phyloP scores from a whole-genome alignment of 2,797 vertebrate species.

The Ctenosaura bakeri region DNA sequence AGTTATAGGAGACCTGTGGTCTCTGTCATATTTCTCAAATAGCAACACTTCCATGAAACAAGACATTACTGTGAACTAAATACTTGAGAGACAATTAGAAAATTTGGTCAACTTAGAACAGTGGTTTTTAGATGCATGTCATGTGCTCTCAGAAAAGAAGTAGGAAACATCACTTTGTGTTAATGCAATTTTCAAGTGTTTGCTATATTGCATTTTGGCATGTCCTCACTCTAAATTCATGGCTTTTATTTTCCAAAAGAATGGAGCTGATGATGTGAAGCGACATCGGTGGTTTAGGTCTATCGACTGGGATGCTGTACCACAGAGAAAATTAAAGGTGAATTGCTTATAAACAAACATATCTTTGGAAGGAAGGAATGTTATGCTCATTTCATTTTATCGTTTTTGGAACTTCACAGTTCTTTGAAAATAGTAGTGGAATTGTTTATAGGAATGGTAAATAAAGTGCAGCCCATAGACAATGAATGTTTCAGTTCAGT shows the following conservation, averaged over 20 bases:
- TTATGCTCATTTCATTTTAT: neutral
- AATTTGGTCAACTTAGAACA: neutral
- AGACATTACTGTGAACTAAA: neutral
- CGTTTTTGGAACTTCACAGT: neutral
- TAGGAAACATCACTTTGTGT: neutral
- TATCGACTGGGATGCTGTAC: constrained; percentile 92
- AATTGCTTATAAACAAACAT: constrained; percentile 39
- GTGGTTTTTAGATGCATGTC: neutral
- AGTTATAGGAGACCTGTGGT: neutral
- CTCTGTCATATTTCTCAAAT: neutral
- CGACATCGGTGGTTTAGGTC: constrained; percentile 93
- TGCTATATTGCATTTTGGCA: neutral
- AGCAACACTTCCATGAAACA: neutral
- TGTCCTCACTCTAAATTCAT: neutral
- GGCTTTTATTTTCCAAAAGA: constrained; percentile 77
- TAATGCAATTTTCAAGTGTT: neutral
- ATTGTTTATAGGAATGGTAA: neutral
- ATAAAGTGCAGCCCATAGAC: too few species aligned
- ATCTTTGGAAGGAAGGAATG: neutral
- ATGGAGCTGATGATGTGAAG: constrained; percentile 93
- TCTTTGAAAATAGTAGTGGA: neutral
- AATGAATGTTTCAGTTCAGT: too few species aligned
- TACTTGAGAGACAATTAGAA: neutral
- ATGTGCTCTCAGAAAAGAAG: neutral
- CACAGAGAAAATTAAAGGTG: constrained; percentile 92